phyloP scores from a whole-genome alignment of 2,113 vertebrate genomes.

The Leptobrachium ailaonicum region DNA sequence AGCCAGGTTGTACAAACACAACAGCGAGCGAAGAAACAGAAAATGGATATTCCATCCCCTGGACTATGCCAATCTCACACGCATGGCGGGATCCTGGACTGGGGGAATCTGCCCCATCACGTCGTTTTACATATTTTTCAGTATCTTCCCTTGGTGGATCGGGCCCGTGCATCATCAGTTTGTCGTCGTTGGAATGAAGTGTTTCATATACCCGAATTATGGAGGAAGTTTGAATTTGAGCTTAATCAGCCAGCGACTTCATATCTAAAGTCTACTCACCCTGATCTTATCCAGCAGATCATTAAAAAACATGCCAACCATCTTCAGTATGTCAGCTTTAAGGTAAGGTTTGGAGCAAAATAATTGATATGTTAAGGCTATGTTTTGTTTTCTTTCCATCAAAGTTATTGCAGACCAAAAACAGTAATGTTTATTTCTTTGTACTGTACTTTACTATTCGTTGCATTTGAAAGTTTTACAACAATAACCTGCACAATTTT shows the following conservation, averaged over 20 bases:
- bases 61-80: conserved; percentile 30
- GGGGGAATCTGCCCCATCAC: conserved; percentile 79
- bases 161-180: conserved; percentile 79
- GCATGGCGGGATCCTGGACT: conserved; percentile 60
- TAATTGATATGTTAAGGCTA: too few species aligned
- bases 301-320: conserved; percentile 85
- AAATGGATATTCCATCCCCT: conserved; percentile 47
- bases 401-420: too few species aligned
- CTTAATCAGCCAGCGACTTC: conserved; percentile 85
- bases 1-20: conserved; percentile 61
- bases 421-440: too few species aligned
- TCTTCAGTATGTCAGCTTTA: conserved; percentile 88
- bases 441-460: too few species aligned
- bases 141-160: conserved; percentile 80
- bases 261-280: conserved; percentile 85
- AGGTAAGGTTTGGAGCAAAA: conserved; percentile 63
- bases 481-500: too few species aligned
- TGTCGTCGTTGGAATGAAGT: conserved; percentile 84
- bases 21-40: conserved; percentile 69
- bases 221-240: conserved; percentile 90
- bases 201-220: conserved; percentile 87
- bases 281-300: conserved; percentile 90
- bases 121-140: conserved; percentile 80
- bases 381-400: too few species aligned
- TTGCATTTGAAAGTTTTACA: too few species aligned